Base-by-base conservation (phyloP, 2,888 invertebrate species). In the Habroteleia sp. region DNA sequence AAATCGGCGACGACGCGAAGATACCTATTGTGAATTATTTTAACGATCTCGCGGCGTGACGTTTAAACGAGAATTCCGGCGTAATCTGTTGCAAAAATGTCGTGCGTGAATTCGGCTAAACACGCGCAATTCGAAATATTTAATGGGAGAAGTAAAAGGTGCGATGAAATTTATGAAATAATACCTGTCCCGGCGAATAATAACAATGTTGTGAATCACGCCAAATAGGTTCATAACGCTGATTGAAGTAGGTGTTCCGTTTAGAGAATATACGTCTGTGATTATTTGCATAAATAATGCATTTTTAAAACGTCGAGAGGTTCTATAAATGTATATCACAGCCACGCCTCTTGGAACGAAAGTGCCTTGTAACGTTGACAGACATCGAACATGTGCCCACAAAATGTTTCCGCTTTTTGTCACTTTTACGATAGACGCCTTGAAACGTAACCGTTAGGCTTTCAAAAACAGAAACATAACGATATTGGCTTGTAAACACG, bases 311-410 rank as follows among this genome's bases (percentile, higher is more conserved):
- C 68, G 60, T 23, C 35, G 23, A 66, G 73, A 69, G 73, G 77
- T 77, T 77, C 72, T 75, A 74, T 68, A 76, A 68, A 69, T 78
- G 58, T 74, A n/a, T n/a, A 74, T 73, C 68, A 27, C 41, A 48
- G 69, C 48, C 58, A 68, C 60, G 63, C 73, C 66, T 74, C 66
- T 52, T 68, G 63, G 69, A 77, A 74, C 63, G 66, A 73, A 74
- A 77, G 77, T 81, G 79, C 50, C 73, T 69, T 65, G 71, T 74
- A 60, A 79, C 82, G 83, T 58, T 84, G 85, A 85, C 82, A 84
- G 84, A 84, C 82, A 79, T 77, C 79, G 77, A 84, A 84, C 85
- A 85, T 83, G 83, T 81, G 80, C 83, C 77, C 84, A 79, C 82
- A 78, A 74, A 82, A 81, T 80, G 81, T 82, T 81, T 80, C 81